Percentiles rank a stretch among this genome's conserved stretches.
These are phyloP conservation scores for Myotis pilosus DNA, from an alignment of 2,797 vertebrate species.

Conservation along the genomic window DNA sequence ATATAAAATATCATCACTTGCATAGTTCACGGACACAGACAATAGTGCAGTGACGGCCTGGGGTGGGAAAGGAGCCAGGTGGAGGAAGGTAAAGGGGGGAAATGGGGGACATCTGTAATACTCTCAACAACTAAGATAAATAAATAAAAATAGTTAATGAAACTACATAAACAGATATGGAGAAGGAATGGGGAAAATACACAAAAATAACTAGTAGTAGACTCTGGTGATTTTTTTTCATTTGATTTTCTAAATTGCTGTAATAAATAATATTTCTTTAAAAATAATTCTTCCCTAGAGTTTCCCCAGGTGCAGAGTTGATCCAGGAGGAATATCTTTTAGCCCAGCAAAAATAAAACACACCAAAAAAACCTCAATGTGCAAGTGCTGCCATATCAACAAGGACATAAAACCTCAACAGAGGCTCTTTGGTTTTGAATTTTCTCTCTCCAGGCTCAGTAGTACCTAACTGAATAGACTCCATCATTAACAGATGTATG, in stretches of 20 bases:
- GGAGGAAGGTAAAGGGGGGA: not conserved
- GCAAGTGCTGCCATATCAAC: not conserved
- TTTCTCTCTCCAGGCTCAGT: not conserved
- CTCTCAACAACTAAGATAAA: not conserved
- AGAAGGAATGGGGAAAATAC: not conserved
- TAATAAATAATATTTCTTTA: not conserved
- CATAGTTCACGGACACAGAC: not conserved
- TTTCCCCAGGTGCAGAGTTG: not conserved
- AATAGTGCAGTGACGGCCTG: not conserved
- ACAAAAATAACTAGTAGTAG: not conserved
- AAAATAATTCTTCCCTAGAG: not conserved
- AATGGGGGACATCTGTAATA: not conserved
- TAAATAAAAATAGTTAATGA: not conserved
- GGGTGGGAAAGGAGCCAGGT: not conserved
- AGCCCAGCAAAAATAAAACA: not conserved
- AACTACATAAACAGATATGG: not conserved
- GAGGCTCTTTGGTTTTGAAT: slow-evolving; percentile 5
- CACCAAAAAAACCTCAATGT: not conserved
- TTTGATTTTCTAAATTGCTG: slow-evolving; percentile 3
- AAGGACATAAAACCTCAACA: slow-evolving; percentile 22
- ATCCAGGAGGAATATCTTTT: not conserved
- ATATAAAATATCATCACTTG: not conserved
- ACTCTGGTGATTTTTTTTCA: not conserved
- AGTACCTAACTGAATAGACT: slow-evolving; percentile 29
- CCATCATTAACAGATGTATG: not conserved